Evolutionary conservation across 1,140 invertebrate genomes (phyloP).

Genomic region (Babylonia areolata): DNA sequence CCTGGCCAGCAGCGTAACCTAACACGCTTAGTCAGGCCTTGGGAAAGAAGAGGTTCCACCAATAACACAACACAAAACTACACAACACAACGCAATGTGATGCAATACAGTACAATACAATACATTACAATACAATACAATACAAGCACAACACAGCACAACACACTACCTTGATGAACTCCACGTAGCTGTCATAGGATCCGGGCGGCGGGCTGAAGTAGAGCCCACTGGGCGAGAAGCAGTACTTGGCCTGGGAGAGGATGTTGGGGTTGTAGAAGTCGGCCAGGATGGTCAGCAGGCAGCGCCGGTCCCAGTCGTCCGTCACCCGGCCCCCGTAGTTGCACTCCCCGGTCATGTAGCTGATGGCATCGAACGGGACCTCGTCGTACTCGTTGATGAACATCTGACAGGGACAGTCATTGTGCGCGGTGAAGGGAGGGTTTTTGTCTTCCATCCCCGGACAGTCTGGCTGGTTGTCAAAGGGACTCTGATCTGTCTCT

Average conservation of each 20-base stretch:
- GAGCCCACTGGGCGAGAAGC: slow-evolving; percentile 81
- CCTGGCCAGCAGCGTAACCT: no score
- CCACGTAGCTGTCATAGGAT: slow-evolving; percentile 83
- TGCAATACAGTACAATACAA: no score
- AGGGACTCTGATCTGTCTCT: no score
- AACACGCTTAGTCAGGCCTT: no score
- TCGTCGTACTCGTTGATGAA: slow-evolving; percentile 76
- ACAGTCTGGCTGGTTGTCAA: no score
- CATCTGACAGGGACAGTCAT: slow-evolving; percentile 60
- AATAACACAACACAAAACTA: no score
- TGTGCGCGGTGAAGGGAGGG: no score
- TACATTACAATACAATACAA: no score
- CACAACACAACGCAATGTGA: no score
- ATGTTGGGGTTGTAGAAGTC: slow-evolving; percentile 79
- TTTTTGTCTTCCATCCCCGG: no score
- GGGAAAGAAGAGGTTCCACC: no score
- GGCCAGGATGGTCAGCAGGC: slow-evolving; percentile 70
- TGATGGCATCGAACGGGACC: slow-evolving; percentile 76
- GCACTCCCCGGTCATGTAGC: slow-evolving; percentile 76
- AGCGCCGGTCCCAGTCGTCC: slow-evolving; percentile 76
- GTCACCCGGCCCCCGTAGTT: slow-evolving; percentile 78
- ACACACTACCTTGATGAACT: slow-evolving; percentile 82
- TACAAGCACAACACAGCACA: no score
- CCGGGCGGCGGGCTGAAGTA: slow-evolving; percentile 86
- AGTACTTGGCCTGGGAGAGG: slow-evolving; percentile 80